These are phyloP conservation scores for Scolopax rusticola DNA, from an alignment of 2,797 vertebrate genomes.

Conservation along the genomic window DNA sequence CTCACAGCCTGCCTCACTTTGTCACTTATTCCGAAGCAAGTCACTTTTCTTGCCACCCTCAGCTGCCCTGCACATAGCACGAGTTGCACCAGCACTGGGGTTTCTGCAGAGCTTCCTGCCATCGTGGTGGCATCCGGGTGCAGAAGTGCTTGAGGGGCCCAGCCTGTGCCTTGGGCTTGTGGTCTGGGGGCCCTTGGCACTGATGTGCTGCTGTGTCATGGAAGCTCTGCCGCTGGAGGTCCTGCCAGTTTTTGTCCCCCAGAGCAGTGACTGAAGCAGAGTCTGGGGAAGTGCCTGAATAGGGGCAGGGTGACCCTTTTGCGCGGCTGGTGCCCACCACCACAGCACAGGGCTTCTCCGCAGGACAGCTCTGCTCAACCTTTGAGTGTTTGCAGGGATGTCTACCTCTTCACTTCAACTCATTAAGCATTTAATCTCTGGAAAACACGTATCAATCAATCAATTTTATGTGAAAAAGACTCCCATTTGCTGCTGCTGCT, in stretches of 20 bases:
- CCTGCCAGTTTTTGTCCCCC: background rate
- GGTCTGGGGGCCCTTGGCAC: too few species aligned
- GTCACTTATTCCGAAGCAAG: background rate
- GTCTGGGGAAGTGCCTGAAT: background rate
- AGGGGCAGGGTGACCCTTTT: background rate
- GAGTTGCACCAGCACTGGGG: fast-evolving
- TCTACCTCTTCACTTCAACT: background rate
- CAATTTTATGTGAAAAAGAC: background rate
- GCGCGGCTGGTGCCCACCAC: fast-evolving
- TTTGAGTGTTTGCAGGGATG: background rate
- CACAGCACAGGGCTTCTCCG: fast-evolving
- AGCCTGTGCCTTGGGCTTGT: background rate
- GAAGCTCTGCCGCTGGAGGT: background rate
- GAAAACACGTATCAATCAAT: background rate
- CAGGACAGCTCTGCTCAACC: background rate
- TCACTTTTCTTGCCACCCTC: fast-evolving
- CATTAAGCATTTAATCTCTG: background rate
- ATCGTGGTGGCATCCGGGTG: fast-evolving
- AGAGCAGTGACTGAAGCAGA: background rate
- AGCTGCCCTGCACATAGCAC: fast-evolving
- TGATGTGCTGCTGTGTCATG: fast-evolving
- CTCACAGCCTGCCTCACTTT: background rate
- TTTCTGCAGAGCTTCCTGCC: background rate
- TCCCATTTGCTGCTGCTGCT: background rate
- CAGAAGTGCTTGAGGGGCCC: fast-evolving